A percentile compares a stretch with the other conserved stretches of the same genome.
These are phyloP conservation scores for Alligator sinensis DNA, from an alignment of 2,113 vertebrate genomes.

Conservation along the genomic window DNA sequence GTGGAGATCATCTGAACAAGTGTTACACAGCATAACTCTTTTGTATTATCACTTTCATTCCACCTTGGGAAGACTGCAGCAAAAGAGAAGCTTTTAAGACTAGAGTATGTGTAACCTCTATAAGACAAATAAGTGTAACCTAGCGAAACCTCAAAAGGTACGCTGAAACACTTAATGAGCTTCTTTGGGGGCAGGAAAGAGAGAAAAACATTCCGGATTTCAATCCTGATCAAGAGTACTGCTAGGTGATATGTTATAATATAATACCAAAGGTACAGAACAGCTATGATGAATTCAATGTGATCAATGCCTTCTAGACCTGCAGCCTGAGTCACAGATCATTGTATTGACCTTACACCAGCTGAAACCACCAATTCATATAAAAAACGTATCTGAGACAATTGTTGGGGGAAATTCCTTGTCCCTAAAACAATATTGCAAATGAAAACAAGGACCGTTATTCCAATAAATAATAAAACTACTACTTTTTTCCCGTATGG, in stretches of 20 bases:
- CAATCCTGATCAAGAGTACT: not conserved
- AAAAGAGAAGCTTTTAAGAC: not conserved
- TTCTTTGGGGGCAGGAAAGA: not conserved
- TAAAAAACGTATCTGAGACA: not conserved
- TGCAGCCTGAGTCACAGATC: not conserved
- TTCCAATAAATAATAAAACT: not conserved
- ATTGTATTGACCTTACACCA: not conserved
- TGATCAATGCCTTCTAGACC: not conserved
- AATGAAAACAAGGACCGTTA: not conserved
- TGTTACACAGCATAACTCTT: not conserved
- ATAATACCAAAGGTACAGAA: not conserved
- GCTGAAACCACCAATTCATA: not conserved
- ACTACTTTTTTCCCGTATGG: not conserved
- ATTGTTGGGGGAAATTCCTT: not conserved
- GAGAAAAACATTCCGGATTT: not conserved
- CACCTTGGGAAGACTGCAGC: not conserved
- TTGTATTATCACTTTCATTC: not conserved
- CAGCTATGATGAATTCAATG: not conserved
- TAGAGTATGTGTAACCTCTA: not conserved
- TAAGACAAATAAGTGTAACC: not conserved
- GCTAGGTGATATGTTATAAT: not conserved
- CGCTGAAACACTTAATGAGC: not conserved
- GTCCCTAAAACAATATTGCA: not conserved
- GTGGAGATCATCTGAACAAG: not conserved
- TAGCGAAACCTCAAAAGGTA: not conserved